Percentiles rank a stretch among this genome's conserved stretches.
These are phyloP conservation scores for Rhea americana DNA, from an alignment of 2,113 vertebrate species.

Conservation along the genomic window DNA sequence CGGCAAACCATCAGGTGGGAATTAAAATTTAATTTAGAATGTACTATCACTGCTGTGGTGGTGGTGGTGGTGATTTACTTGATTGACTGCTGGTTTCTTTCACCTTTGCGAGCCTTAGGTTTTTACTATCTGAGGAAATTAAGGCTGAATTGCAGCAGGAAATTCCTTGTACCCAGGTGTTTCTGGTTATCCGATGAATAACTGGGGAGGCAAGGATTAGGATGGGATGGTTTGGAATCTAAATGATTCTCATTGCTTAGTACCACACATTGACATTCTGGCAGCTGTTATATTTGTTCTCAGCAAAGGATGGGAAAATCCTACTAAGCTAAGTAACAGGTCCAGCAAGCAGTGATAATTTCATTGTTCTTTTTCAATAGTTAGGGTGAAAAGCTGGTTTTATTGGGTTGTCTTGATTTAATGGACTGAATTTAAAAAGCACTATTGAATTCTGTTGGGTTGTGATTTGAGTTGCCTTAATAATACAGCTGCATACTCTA, in stretches of 20 bases:
- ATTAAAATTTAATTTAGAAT: constrained; percentile 88
- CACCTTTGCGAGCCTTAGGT: constrained; percentile 80
- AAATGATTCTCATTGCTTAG: constrained; percentile 59
- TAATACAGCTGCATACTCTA: neutral
- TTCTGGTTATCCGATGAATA: constrained; percentile 82
- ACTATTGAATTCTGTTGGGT: neutral
- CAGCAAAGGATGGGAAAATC: constrained; percentile 56
- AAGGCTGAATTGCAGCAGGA: constrained; percentile 86
- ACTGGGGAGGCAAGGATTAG: constrained; percentile 67
- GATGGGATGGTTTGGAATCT: constrained; percentile 72
- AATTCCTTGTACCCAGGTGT: constrained; percentile 87
- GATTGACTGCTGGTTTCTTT: constrained; percentile 85
- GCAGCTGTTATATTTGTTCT: constrained; percentile 53
- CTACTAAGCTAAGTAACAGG: constrained; percentile 40
- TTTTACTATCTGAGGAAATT: constrained; percentile 88
- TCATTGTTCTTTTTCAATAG: constrained; percentile 48
- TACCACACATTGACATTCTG: constrained; percentile 54
- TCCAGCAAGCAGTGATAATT: constrained; percentile 31
- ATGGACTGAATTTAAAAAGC: constrained; percentile 26
- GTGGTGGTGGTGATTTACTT: constrained; percentile 79
- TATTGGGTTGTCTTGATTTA: constrained; percentile 19
- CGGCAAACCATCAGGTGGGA: constrained; percentile 80
- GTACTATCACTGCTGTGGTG: constrained; percentile 75
- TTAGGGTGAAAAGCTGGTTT: constrained; percentile 27
- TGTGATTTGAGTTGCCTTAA: neutral